Conservation (phyloP, 2,888 invertebrate genomes). For the Gibbula magus region DNA sequence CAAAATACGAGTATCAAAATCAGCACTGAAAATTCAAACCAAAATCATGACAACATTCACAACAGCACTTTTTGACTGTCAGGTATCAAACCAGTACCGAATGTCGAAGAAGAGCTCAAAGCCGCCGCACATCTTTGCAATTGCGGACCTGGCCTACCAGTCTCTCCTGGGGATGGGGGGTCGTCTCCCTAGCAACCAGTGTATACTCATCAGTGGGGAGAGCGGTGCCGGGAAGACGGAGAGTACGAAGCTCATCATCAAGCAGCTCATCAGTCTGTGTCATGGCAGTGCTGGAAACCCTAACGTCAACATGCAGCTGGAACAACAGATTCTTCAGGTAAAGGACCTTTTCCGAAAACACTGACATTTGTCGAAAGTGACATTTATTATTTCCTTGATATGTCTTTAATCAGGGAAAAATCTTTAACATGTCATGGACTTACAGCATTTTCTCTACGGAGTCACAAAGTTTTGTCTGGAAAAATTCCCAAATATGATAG, state of each 20-base stretch:
- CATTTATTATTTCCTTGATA: not conserved
- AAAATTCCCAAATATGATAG: no score
- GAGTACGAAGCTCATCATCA: constrained; percentile 72
- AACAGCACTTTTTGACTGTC: not conserved
- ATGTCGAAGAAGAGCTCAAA: constrained; percentile 57
- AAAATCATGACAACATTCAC: not conserved
- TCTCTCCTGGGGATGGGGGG: constrained; percentile 66
- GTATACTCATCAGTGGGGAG: constrained; percentile 73
- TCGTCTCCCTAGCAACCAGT: constrained; percentile 64
- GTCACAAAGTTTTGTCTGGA: no score
- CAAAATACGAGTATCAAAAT: no score
- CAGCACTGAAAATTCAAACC: not conserved
- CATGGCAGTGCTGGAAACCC: constrained; percentile 26
- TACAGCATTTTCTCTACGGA: no score
- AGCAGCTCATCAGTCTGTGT: constrained; percentile 71
- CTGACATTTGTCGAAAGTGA: not conserved
- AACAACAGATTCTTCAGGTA: constrained; percentile 73
- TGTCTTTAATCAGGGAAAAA: not conserved
- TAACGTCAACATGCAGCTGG: constrained; percentile 67
- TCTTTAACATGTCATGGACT: no score
- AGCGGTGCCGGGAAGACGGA: constrained; percentile 75
- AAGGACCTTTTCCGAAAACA: no score
- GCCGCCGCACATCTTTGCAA: constrained; percentile 73
- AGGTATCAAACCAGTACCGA: constrained; percentile 59
- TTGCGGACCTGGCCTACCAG: constrained; percentile 71